Evolutionary conservation across 2,113 vertebrate genomes (phyloP), one percentile per base, ranked within the genome.

Genomic region (Malurus alboscapulatus): DNA sequence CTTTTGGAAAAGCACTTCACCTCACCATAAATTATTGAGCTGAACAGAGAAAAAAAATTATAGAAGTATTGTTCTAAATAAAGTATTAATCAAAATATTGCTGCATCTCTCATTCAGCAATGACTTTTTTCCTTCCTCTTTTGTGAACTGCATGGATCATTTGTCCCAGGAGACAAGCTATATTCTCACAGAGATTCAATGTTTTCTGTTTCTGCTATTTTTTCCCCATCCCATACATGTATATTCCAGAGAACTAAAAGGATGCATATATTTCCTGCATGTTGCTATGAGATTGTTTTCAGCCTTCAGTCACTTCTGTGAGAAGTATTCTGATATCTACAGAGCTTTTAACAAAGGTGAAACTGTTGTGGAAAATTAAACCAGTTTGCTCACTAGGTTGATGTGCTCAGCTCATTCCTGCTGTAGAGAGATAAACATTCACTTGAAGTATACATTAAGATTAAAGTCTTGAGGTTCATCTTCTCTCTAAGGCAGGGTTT

Each of bases 341-440:
- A 74, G 59, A 61, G 79, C 8, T 8, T 86, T 90, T 68, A 84
- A 76, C 27, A 78, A 82, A 54, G 47, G 50, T 87, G 44, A 68
- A 90, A 90, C 78, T 77, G 22, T 84, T 90, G 82, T 40, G 79
- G 38, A 55, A 29, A 83, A 72, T 86, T 54, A 83, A 95, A 82
- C 6, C 10, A 38, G 81, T 90, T 91, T 87, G 38, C 63, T 78
- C 26, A 24, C 27, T 47, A 62, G 40, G 15, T 51, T 40, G 36
- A 57, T 68, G 32, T 79, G 42, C 63, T 69, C 66, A 38, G 47
- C 24, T 87, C 8, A 47, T 79, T 82, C 27, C 55, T 80, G 10
- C 20, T 89, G 77, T 85, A 67, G 77, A 87, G n/a, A 84, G 13
- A 54, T 74, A 59, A 80, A 58, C 0, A 2, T 86, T 92, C 84